Evolutionary conservation across 1,140 invertebrate species (phyloP).

Genomic region (Eupeodes corollae): DNA sequence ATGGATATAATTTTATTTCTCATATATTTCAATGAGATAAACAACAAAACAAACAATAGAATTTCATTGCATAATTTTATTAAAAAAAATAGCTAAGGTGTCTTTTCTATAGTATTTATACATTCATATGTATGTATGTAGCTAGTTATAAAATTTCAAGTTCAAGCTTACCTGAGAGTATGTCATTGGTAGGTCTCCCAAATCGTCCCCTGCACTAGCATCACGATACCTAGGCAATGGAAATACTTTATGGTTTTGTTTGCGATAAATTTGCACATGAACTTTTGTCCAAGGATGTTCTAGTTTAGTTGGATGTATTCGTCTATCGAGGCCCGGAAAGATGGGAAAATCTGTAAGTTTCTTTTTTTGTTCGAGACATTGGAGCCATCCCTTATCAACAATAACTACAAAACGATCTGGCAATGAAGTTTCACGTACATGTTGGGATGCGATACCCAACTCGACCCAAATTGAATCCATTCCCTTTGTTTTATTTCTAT

Average conservation of each 20-base stretch:
- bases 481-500: constrained; percentile 6
- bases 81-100: too few species aligned
- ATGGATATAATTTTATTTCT: too few species aligned
- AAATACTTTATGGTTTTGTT: constrained; percentile 53
- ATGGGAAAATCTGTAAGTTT: constrained; percentile 36
- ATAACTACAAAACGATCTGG: constrained; percentile 46
- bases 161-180: too few species aligned
- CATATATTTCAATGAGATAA: too few species aligned
- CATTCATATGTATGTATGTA: too few species aligned
- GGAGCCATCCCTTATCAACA: constrained; percentile 55
- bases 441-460: constrained; percentile 50
- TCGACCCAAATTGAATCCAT: constrained; percentile 51
- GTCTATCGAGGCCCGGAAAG: constrained; percentile 33
- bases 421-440: constrained; percentile 45
- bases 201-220: constrained; percentile 19
- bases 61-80: too few species aligned
- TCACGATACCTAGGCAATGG: constrained; percentile 53
- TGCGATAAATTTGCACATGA: constrained; percentile 36
- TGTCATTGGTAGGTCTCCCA: too few species aligned
- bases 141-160: too few species aligned
- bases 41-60: too few species aligned
- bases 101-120: too few species aligned
- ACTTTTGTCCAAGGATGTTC: constrained; percentile 30
- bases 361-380: constrained; percentile 45
- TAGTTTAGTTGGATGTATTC: constrained; percentile 22